Evolutionary conservation across 2,113 vertebrate species (phyloP).

Genomic region (Oncorhynchus clarkii): DNA sequence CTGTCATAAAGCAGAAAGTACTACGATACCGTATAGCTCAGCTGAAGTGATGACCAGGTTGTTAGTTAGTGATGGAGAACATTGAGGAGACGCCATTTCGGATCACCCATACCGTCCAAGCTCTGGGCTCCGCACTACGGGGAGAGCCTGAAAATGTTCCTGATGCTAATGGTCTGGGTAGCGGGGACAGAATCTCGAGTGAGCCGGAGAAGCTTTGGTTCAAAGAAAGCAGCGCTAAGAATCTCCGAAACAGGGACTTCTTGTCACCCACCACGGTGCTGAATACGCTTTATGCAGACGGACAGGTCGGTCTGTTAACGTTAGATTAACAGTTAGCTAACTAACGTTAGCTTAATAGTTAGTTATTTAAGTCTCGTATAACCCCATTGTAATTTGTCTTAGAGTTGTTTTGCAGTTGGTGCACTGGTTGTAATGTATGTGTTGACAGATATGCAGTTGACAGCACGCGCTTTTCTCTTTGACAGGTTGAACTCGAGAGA

Average conservation of each 20-base stretch:
- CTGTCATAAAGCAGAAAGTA: not conserved
- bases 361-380: not conserved
- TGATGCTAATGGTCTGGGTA: constrained; percentile 26
- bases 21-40: not conserved
- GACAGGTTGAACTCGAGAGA: not conserved
- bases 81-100: constrained; percentile 62
- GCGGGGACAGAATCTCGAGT: constrained; percentile 43
- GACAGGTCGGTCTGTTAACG: constrained; percentile 74
- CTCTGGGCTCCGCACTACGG: constrained; percentile 78
- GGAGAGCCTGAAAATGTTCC: constrained; percentile 43
- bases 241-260: constrained; percentile 87
- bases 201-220: constrained; percentile 83
- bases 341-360: too few species aligned
- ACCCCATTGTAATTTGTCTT: not conserved
- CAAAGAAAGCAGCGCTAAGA: constrained; percentile 88
- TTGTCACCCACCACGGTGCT: constrained; percentile 86
- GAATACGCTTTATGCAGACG: constrained; percentile 75
- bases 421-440: constrained; percentile 8
- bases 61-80: constrained; percentile 60
- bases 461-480: constrained; percentile 1
- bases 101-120: constrained; percentile 73
- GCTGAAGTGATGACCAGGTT: constrained; percentile 22
- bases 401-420: not conserved
- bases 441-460: constrained; percentile 7
- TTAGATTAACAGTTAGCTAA: not conserved